Conservation (phyloP, 2,113 vertebrate genomes). For the Microcebus lehilahytsara region DNA sequence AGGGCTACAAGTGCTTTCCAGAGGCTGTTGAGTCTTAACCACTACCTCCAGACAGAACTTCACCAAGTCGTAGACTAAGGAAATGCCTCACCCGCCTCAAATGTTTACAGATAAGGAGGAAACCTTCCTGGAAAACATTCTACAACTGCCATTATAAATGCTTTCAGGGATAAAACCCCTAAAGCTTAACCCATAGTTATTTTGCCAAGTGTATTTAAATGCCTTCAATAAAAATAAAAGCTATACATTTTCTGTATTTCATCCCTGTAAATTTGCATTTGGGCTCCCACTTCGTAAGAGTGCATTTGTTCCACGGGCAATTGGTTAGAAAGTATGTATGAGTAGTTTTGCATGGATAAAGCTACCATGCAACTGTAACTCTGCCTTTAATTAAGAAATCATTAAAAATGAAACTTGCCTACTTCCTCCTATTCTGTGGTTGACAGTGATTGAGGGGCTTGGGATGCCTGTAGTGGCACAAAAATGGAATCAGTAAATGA, state of each 20-base stretch:
- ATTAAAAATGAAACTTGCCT: conserved; percentile 77
- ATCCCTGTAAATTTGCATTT: neutral
- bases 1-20: neutral
- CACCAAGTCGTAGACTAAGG: neutral
- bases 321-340: neutral
- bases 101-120: neutral
- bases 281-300: neutral
- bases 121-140: neutral
- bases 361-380: neutral
- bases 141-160: neutral
- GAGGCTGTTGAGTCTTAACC: neutral
- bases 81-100: neutral
- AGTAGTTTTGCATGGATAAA: conserved; percentile 47
- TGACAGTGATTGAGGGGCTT: conserved; percentile 78
- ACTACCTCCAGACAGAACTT: neutral
- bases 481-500: conserved; percentile 80
- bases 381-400: conserved; percentile 77
- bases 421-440: conserved; percentile 58
- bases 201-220: neutral
- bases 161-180: neutral
- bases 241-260: neutral
- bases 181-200: neutral
- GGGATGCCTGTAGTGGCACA: conserved; percentile 56
- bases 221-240: neutral
- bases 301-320: neutral